Percentiles rank a stretch among this genome's conserved stretches.
These are phyloP conservation scores for Eupeodes latifasciatus DNA, from an alignment of 2,888 invertebrate genomes.

Conservation along the genomic window DNA sequence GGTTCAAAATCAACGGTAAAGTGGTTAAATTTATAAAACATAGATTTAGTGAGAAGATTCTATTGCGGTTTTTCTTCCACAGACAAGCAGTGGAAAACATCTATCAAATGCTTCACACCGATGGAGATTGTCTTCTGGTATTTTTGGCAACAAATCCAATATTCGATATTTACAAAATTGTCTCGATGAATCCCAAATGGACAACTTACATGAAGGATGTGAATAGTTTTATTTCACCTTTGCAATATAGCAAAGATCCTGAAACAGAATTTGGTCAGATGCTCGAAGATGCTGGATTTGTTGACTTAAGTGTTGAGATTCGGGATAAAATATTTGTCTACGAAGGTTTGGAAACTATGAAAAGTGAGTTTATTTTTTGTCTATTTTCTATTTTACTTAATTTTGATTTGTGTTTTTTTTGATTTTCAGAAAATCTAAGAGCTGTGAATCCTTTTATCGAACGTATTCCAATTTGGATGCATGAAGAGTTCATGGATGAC, in stretches of 20 bases:
- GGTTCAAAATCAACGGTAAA: slow-evolving; percentile 89
- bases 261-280: slow-evolving; percentile 85
- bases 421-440: slow-evolving; percentile 86
- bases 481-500: slow-evolving; percentile 87
- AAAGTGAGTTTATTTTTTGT: slow-evolving; percentile 84
- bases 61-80: slow-evolving; percentile 77
- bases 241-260: slow-evolving; percentile 86
- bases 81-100: slow-evolving; percentile 88
- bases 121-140: slow-evolving; percentile 88
- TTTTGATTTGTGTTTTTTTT: slow-evolving; percentile 19
- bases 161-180: slow-evolving; percentile 88
- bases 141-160: slow-evolving; percentile 89
- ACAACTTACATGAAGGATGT: slow-evolving; percentile 87
- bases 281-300: slow-evolving; percentile 87
- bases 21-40: too few species aligned
- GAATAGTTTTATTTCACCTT: slow-evolving; percentile 88
- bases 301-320: slow-evolving; percentile 86
- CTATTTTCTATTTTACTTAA: neutral
- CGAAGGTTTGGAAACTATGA: slow-evolving; percentile 85
- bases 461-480: slow-evolving; percentile 86
- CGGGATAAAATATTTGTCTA: slow-evolving; percentile 86
- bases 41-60: too few species aligned
- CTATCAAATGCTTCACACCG: slow-evolving; percentile 87
- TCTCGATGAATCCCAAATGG: slow-evolving; percentile 87
- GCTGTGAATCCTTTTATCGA: slow-evolving; percentile 90